These are phyloP conservation scores for Pithys albifrons DNA, from an alignment of 2,113 vertebrate genomes.

Conservation along the genomic window DNA sequence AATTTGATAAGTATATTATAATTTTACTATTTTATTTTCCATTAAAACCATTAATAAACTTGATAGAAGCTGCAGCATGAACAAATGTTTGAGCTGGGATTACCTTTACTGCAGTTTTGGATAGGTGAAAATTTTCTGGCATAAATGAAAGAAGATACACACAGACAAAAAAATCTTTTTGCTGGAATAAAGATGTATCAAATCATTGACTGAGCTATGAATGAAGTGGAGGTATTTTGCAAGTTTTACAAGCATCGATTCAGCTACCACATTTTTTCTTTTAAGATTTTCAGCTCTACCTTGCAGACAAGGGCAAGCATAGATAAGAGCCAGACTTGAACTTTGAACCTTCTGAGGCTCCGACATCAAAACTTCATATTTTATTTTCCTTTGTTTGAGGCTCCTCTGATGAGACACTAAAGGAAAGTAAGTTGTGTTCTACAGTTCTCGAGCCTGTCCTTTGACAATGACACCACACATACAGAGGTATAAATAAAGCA, in stretches of 20 bases:
- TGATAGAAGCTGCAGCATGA: neutral
- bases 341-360: conserved; percentile 19
- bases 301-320: neutral
- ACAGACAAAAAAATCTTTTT: neutral
- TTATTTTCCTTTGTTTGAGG: conserved; percentile 29
- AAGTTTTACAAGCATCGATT: neutral
- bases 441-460: neutral
- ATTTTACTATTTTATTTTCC: neutral
- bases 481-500: conserved; percentile 74
- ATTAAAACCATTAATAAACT: neutral
- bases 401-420: neutral
- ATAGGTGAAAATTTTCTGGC: neutral
- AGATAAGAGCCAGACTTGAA: conserved; percentile 26
- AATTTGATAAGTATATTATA: neutral
- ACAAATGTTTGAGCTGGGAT: neutral
- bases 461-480: conserved; percentile 44
- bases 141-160: neutral
- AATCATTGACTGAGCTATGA: neutral
- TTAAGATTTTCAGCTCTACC: conserved; percentile 8
- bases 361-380: conserved; percentile 13
- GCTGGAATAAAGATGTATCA: neutral
- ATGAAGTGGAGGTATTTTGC: neutral
- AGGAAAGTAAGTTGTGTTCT: neutral
- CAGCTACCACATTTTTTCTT: neutral
- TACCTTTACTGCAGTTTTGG: neutral